Percentiles rank a stretch among this genome's conserved stretches.
Evolutionary conservation across 2,113 vertebrate species (phyloP).

Genomic region (Hyla sarda): DNA sequence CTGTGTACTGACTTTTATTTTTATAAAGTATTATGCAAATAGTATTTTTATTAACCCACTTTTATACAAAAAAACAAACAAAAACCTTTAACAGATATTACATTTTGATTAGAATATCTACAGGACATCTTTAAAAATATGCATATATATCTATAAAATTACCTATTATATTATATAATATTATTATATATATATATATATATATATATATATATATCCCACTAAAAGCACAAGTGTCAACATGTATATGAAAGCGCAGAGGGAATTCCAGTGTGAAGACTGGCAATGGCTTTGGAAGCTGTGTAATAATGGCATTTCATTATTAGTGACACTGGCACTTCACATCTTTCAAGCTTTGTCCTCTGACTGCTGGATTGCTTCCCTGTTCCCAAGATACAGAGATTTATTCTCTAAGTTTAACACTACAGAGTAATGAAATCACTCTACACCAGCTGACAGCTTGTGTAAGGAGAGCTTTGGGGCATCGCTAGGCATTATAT

Average conservation of each 20-base stretch:
- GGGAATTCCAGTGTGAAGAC: slow-evolving; percentile 9
- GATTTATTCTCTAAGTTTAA: slow-evolving; percentile 71
- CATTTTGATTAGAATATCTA: too few relatives aligned
- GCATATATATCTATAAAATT: background rate
- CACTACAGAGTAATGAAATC: slow-evolving; percentile 69
- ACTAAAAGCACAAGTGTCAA: background rate
- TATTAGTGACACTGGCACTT: slow-evolving; percentile 59
- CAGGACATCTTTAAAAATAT: too few relatives aligned
- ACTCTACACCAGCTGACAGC: slow-evolving; percentile 66
- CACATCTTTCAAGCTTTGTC: slow-evolving; percentile 66
- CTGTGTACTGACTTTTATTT: too few relatives aligned
- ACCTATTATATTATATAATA: too few relatives aligned
- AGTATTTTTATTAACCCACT: too few relatives aligned
- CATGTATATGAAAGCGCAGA: background rate
- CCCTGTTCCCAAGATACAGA: slow-evolving; percentile 63
- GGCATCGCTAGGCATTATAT: slow-evolving; percentile 53
- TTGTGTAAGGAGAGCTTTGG: slow-evolving; percentile 62
- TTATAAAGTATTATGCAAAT: too few relatives aligned
- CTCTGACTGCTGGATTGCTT: slow-evolving; percentile 65
- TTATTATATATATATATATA: background rate
- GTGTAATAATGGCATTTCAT: slow-evolving; percentile 56
- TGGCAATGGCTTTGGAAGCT: background rate
- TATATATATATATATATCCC: background rate
- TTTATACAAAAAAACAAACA: too few relatives aligned
- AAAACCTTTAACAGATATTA: too few relatives aligned